Base-by-base conservation (phyloP, 1,140 invertebrate species). In the Lanistes nyassanus region DNA sequence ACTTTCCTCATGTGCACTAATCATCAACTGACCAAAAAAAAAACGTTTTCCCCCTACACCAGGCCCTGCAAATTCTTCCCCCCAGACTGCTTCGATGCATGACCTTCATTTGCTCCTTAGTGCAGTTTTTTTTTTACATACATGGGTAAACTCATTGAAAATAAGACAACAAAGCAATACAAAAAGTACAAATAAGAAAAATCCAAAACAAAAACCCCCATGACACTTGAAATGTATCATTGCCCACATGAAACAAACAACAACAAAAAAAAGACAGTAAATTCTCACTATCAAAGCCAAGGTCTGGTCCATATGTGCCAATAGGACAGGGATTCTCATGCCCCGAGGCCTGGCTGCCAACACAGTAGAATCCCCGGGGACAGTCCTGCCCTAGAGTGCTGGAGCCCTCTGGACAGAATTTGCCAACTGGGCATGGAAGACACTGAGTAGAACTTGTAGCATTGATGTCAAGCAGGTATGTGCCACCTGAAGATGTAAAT, bases 351-450 rank as follows among this genome's bases (percentile, higher is more conserved):
- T 83, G 82, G 60, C 78, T 74, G 3, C 65, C 72, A 0, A 80
- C 69, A 78, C 87, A 88, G 72, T 80, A 88, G 78, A 87, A 88
- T 3, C 86, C 87, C 19, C 81, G 75, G 0, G 87, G 87, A 81
- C 87, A 88, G 29, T 78, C 75, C 0, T 78, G 62, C 0, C 80
- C 79, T 9, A 42, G 56, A 5, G 70, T 74, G 34, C 81, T 68
- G 23, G 79, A 80, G 0, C 83, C 87, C 23, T 79, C 62, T 0
- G 79, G 75, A 79, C 86, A 87, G 71, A 82, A 87, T 21, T 83
- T 80, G 0, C 82, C 78, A 6, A 74, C 72, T 42, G 85, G 83
- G 74, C 87, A 87, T 0, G 79, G 75, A 29, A 80, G n/a, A 76
- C 87, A 88, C 36, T 76, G 67, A 0, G 69, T 51, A 19, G 75